A percentile compares a stretch with the other conserved stretches of the same genome.
phyloP scores from a whole-genome alignment of 2,888 invertebrate species.

The Tortricodes alternella region DNA sequence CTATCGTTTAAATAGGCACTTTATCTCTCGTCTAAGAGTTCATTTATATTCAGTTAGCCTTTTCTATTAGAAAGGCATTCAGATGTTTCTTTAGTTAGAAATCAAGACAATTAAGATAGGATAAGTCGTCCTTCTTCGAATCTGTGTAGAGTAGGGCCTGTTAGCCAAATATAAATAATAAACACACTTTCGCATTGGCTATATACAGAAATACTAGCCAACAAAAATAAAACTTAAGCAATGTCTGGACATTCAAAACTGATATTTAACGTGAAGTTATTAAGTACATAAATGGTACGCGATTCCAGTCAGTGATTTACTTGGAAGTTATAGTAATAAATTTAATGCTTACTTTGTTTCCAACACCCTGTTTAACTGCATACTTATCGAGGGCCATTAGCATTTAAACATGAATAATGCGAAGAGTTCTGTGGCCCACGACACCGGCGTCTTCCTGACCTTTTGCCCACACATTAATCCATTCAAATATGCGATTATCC shows the following conservation, averaged over 20 bases:
- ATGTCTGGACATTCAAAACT: background rate
- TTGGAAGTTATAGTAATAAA: constrained; percentile 32
- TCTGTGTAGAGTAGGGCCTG: no score
- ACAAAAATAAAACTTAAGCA: background rate
- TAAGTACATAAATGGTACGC: background rate
- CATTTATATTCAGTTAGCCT: no score
- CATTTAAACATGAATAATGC: constrained; percentile 47
- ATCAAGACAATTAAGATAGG: no score
- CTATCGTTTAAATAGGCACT: no score
- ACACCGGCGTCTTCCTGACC: constrained; percentile 37
- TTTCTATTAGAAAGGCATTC: no score
- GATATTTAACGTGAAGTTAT: background rate
- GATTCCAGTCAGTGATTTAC: constrained; percentile 7
- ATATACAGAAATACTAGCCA: background rate
- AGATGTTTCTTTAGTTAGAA: no score
- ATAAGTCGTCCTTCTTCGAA: no score
- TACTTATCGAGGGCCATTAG: constrained; percentile 44
- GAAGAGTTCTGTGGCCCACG: constrained; percentile 33
- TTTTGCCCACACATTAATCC: constrained; percentile 38
- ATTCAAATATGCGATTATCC: constrained; percentile 39
- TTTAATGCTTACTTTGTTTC: constrained; percentile 33
- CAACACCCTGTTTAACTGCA: constrained; percentile 36
- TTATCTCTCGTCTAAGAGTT: no score
- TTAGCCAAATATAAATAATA: no score
- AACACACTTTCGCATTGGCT: no score